Evolutionary conservation across 64 coral and sea anemone species (phyloP), one percentile per base, ranked within the genome.

Genomic region (Hydrozoanthus tunicans): DNA sequence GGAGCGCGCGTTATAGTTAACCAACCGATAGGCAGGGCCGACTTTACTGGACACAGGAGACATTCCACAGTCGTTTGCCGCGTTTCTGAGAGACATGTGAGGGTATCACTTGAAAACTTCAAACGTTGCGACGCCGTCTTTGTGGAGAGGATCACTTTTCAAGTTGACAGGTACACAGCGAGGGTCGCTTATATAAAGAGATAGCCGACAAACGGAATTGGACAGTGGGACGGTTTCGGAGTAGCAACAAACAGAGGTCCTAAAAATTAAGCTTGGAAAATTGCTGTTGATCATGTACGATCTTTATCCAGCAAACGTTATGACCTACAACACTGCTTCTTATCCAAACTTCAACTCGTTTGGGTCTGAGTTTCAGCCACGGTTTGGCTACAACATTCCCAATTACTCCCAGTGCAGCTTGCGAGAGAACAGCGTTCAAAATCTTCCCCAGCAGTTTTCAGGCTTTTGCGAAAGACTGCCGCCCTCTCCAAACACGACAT

Each of bases 141-240:
- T 85, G 82, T 85, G 82, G 84, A 58, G 84, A 51, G 24, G 84
- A 88, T 88, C 84, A 88, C 84, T 73, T 88, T 88, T 88, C 84
- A 88, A 60, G 3, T 10, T 88, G 84, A 88, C 84, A 88, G 84
- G 56, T 88, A 72, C 54, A 88, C 84, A 73, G 84, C 56, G 59
- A 74, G 84, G 67, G 68, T 74, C 68, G 69, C 68, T 73, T 88
- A 88, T 88, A 88, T 88, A 88, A 86, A 88, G 82, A 54, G 70
- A 13, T 72, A 88, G 84, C 84, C 84, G 84, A 75, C 84, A 88
- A 88, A 61, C 32, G 69, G 23, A 27, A 76, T 74, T 88, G 23
- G 84, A 53, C 84, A 88, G 84, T 88, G 55, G 70, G 84, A 58
- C n/a, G 69, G 51, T 73, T 75, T 12, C 66, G 24, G 56, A 59